Evolutionary conservation across 2,113 vertebrate genomes (phyloP).

Genomic region (Loxodonta africana): DNA sequence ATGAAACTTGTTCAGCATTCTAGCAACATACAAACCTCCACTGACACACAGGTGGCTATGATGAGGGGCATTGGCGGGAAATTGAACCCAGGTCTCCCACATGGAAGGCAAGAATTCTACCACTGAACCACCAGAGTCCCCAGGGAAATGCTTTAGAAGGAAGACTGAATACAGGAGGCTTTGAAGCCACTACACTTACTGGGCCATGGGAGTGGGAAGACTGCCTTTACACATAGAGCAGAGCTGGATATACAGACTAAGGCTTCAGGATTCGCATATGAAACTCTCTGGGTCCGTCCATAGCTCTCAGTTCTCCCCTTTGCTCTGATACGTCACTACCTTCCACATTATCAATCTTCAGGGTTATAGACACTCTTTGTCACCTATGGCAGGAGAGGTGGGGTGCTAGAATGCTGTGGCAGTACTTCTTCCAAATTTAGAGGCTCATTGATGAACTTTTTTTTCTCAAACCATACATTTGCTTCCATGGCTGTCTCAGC

Average conservation of each 20-base stretch:
- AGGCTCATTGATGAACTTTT: background rate
- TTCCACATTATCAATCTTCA: background rate
- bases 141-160: background rate
- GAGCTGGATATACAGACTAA: rapidly evolving
- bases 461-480: background rate
- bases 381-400: background rate
- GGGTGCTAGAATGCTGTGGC: background rate
- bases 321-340: background rate
- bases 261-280: background rate
- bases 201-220: background rate
- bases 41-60: background rate
- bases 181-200: rapidly evolving
- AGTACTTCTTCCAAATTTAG: background rate
- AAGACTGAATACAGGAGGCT: background rate
- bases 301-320: background rate
- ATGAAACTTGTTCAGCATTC: background rate
- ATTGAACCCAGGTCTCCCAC: background rate
- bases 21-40: background rate
- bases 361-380: background rate
- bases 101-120: background rate
- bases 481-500: background rate
- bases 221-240: background rate
- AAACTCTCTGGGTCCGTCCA: background rate
- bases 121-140: background rate
- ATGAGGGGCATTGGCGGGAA: background rate